Evolutionary conservation across 2,113 vertebrate species (phyloP).

Genomic region (Kobus ellipsiprymnus): DNA sequence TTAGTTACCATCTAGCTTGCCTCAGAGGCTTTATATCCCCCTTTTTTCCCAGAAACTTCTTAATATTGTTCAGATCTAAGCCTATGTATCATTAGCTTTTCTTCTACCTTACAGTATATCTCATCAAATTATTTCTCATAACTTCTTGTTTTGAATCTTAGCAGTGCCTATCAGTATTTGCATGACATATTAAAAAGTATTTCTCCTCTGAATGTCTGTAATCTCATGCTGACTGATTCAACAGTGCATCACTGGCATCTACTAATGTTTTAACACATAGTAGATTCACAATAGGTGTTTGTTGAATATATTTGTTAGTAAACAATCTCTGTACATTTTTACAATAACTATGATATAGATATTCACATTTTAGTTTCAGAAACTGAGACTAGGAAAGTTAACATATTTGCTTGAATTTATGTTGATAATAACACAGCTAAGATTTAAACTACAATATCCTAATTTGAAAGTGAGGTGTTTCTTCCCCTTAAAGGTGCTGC

Average conservation of each 20-base stretch:
- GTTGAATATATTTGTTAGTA: neutral
- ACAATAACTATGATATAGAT: neutral
- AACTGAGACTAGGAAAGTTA: neutral
- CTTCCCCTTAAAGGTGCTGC: neutral
- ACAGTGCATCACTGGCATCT: neutral
- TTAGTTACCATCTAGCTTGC: neutral
- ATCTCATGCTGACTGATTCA: neutral
- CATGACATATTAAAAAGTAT: neutral
- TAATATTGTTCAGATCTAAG: neutral
- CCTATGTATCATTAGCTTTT: neutral
- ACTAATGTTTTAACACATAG: neutral
- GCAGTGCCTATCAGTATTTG: neutral
- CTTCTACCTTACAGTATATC: neutral
- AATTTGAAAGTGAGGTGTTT: neutral
- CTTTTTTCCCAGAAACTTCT: neutral
- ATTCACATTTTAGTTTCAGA: neutral
- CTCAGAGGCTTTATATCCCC: neutral
- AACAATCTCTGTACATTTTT: neutral
- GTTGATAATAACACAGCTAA: accelerated
- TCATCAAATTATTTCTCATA: neutral
- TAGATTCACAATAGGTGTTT: neutral
- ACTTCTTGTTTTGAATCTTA: neutral
- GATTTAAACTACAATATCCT: neutral
- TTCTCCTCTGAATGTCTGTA: neutral
- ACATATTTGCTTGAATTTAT: neutral